These are phyloP conservation scores for Paralichthys olivaceus DNA, from an alignment of 2,113 vertebrate genomes.

Conservation along the genomic window DNA sequence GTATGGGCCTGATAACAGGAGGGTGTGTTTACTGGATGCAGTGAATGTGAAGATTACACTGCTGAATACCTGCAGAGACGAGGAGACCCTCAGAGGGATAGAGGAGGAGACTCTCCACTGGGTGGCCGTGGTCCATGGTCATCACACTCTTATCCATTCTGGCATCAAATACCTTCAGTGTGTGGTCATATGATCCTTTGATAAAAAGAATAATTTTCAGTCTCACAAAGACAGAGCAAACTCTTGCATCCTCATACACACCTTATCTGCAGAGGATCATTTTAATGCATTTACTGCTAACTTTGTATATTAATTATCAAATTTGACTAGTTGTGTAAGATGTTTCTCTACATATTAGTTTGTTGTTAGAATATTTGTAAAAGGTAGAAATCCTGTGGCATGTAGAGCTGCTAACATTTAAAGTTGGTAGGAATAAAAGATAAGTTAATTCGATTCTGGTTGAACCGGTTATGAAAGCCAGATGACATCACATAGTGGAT, in stretches of 20 bases:
- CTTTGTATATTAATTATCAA: too few relatives aligned
- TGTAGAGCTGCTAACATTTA: too few relatives aligned
- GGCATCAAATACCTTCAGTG: slow-evolving; percentile 92
- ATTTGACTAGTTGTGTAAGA: too few relatives aligned
- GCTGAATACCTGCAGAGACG: slow-evolving; percentile 90
- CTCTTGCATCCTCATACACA: background rate
- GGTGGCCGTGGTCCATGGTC: slow-evolving; percentile 93
- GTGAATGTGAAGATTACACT: background rate
- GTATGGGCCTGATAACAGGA: background rate
- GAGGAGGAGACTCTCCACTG: slow-evolving; percentile 95
- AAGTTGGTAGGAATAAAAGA: too few relatives aligned
- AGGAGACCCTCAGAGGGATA: slow-evolving; percentile 96
- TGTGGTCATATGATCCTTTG: slow-evolving; percentile 96
- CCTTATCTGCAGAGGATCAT: too few relatives aligned
- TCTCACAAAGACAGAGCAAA: slow-evolving; percentile 7
- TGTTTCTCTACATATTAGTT: too few relatives aligned
- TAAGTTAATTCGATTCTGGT: too few relatives aligned
- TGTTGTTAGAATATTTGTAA: too few relatives aligned
- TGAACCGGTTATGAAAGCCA: background rate
- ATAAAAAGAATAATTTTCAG: background rate
- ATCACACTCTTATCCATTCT: slow-evolving; percentile 88
- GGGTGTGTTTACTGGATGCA: background rate
- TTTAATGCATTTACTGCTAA: too few relatives aligned
- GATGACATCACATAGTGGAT: background rate
- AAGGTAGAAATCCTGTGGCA: background rate